These are phyloP conservation scores for Hepsetus odoe DNA, from an alignment of 2,113 vertebrate species.

Conservation along the genomic window DNA sequence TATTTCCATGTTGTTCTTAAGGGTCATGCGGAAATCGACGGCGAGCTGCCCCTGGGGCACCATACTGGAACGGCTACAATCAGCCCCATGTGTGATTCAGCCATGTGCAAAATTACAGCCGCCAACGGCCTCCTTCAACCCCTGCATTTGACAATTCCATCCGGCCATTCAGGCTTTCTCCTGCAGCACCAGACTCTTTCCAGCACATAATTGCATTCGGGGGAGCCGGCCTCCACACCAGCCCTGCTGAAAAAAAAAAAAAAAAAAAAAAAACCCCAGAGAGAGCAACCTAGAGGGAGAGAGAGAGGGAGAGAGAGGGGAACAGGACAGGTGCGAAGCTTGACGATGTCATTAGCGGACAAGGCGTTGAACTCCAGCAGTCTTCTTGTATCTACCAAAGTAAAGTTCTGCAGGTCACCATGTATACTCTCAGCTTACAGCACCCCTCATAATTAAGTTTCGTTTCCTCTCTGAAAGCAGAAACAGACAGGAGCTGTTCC, in stretches of 20 bases:
- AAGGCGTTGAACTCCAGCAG: slow-evolving; percentile 30
- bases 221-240: slow-evolving; percentile 3
- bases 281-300: neutral
- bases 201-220: slow-evolving; percentile 17
- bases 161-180: slow-evolving; percentile 34
- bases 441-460: slow-evolving; percentile 42
- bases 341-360: slow-evolving; percentile 40
- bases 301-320: neutral
- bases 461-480: slow-evolving; percentile 18
- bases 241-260: slow-evolving; percentile 16
- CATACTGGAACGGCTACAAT: slow-evolving; percentile 30
- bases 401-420: slow-evolving; percentile 45
- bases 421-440: slow-evolving; percentile 20
- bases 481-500: slow-evolving; percentile 12
- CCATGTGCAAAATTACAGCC: slow-evolving; percentile 39
- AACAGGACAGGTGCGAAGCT: slow-evolving; percentile 28
- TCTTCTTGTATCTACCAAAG: slow-evolving; percentile 32
- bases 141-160: slow-evolving; percentile 30
- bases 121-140: slow-evolving; percentile 34
- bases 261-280: neutral
- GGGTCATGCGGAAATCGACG: neutral
- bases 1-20: neutral
- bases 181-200: slow-evolving; percentile 4
- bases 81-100: slow-evolving; percentile 22
- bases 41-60: neutral